phyloP scores from a whole-genome alignment of 2,888 invertebrate genomes.

The Chelonus formosanus region DNA sequence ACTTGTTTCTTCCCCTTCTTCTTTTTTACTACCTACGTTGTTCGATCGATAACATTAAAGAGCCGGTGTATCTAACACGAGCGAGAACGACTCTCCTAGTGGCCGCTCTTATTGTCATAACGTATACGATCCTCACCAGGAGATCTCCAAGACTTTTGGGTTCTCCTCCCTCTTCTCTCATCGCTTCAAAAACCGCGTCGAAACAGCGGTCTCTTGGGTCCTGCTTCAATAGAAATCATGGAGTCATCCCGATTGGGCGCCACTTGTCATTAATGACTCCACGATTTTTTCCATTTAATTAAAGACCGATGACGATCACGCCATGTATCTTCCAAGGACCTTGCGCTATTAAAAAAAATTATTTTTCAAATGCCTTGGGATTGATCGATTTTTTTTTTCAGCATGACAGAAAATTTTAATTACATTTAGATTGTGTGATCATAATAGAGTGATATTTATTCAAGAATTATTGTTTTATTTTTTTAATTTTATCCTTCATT shows the following conservation, averaged over 20 bases:
- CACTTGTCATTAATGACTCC: conserved; percentile 65
- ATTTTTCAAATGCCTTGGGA: neutral
- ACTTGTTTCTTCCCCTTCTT: conserved; percentile 8
- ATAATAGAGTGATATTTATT: too few species aligned
- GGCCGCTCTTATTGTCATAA: conserved; percentile 42
- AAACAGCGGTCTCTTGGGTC: conserved; percentile 42
- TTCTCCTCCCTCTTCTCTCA: conserved; percentile 37
- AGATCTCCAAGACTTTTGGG: conserved; percentile 26
- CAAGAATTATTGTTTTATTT: too few species aligned
- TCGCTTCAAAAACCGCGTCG: conserved; percentile 19
- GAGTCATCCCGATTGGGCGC: conserved; percentile 64
- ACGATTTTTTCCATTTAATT: conserved; percentile 62
- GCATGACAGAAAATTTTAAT: neutral
- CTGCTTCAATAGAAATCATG: conserved; percentile 58
- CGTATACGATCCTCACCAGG: conserved; percentile 23
- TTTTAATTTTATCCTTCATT: too few species aligned
- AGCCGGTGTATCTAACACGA: conserved; percentile 47
- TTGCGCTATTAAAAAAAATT: conserved; percentile 2
- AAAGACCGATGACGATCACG: conserved; percentile 59
- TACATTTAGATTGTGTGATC: too few species aligned
- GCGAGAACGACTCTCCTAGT: conserved; percentile 36
- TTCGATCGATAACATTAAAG: conserved; percentile 52
- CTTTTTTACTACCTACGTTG: neutral
- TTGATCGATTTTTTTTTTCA: too few species aligned
- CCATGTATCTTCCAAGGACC: conserved; percentile 47